Evolutionary conservation across 2,797 vertebrate genomes (phyloP), one percentile per base, ranked within the genome.

Genomic region (Salarias fasciatus): DNA sequence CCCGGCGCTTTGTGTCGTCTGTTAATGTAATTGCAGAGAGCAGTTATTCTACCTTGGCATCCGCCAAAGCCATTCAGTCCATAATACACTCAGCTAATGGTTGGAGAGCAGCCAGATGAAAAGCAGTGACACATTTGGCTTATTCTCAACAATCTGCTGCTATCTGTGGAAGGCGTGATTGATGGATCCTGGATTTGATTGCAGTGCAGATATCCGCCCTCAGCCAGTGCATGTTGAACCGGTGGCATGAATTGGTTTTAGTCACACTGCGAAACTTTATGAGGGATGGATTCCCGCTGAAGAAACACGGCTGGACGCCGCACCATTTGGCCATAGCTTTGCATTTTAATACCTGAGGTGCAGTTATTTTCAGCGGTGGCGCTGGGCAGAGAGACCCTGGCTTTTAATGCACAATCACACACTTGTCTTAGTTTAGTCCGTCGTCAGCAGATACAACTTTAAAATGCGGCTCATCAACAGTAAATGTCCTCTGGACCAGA

Each of bases 401-500:
- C 18, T 24, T 24, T 24, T 24, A 24, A 24, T 24, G 3, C 18
- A 2, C 18, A 24, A 24, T 24, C 18, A 24, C 18, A 24, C 18
- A 24, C 18, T 24, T 24, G 18, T 24, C 18, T 24, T n/a, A 29
- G 43, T 60, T 70, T 75, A 62, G 18, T 58, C 43, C 61, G 71
- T 48, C 46, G 45, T 63, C 50, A 11, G 63, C 49, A 54, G 60
- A 61, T 58, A 14, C 61, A 38, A 44, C 47, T 76, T 57, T 1
- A 53, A 79, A 65, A 55, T 11, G 24, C 47, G 37, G 45, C 77
- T 77, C 57, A 64, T 82, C 67, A 78, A 75, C 72, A 76, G 71
- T 24, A 24, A 24, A 24, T 24, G 18, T 24, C 18, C 18, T 24
- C 1, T 35, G 33, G 9, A 35, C 33, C 33, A 35, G 33, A 35